These are phyloP conservation scores for Acanthoscelides obtectus DNA, from an alignment of 2,888 invertebrate species.

Conservation along the genomic window DNA sequence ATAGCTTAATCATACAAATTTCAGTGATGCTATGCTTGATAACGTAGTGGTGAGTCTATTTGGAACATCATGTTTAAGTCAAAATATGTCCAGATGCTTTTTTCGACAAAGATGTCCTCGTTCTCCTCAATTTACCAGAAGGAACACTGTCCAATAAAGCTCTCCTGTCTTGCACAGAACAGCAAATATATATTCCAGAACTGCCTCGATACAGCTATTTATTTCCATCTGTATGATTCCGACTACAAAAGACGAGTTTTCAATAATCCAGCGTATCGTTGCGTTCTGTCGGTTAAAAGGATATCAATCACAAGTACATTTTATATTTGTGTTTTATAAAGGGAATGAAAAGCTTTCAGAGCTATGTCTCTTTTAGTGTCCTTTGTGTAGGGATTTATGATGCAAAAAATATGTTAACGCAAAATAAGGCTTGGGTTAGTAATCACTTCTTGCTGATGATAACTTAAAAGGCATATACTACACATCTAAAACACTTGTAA, in stretches of 20 bases:
- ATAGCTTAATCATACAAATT: no score
- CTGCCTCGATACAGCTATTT: not conserved
- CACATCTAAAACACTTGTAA: no score
- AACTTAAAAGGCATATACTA: no score
- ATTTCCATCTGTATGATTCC: not conserved
- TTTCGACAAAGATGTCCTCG: no score
- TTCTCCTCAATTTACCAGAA: not conserved
- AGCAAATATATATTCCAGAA: not conserved
- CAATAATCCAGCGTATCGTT: not conserved
- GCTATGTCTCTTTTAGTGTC: not conserved
- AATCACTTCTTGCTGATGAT: no score
- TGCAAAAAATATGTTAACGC: no score
- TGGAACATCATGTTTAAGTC: no score
- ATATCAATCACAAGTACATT: not conserved
- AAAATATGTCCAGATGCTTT: no score
- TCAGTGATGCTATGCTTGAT: no score
- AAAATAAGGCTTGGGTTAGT: no score
- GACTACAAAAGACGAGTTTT: not conserved
- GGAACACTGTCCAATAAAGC: not conserved
- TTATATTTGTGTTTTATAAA: not conserved
- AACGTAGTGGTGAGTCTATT: no score
- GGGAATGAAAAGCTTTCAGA: not conserved
- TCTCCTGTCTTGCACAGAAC: not conserved
- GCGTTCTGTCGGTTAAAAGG: not conserved
- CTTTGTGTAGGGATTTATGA: not conserved